Conservation (phyloP, 2,888 invertebrate genomes). For the Microdon myrmicae region DNA sequence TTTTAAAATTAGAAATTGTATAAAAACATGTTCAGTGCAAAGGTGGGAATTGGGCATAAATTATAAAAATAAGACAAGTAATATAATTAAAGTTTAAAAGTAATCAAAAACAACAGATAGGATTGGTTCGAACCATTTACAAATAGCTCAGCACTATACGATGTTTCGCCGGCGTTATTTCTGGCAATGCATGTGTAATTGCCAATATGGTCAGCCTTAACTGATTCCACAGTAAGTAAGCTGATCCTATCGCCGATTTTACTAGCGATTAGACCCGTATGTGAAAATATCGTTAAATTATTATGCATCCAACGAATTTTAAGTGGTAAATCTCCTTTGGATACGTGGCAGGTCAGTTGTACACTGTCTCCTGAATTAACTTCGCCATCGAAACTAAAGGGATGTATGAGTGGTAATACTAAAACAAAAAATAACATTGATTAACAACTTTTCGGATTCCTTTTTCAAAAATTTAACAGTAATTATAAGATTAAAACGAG, state of each 20-base stretch:
- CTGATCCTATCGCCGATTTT: conserved; percentile 75
- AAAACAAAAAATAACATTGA: conserved; percentile 6
- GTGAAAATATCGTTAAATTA: conserved; percentile 63
- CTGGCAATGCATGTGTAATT: conserved; percentile 76
- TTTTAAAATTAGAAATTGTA: too few species aligned
- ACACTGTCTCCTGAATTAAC: conserved; percentile 77
- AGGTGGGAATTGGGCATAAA: conserved; percentile 7
- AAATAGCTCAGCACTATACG: conserved; percentile 72
- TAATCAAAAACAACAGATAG: conserved; percentile 41
- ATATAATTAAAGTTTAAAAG: conserved; percentile 21
- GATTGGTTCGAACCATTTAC: conserved; percentile 71
- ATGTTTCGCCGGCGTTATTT: conserved; percentile 73
- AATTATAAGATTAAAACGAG: too few species aligned
- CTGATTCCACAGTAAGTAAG: conserved; percentile 76
- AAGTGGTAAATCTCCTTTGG: conserved; percentile 74
- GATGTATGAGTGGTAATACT: conserved; percentile 77
- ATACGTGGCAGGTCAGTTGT: conserved; percentile 71
- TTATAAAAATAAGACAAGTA: conserved; percentile 17
- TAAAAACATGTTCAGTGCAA: too few species aligned
- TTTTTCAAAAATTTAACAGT: too few species aligned
- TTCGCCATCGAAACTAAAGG: conserved; percentile 65
- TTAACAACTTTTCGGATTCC: too few species aligned
- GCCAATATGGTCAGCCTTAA: conserved; percentile 76
- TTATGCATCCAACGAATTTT: conserved; percentile 73
- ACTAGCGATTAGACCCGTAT: conserved; percentile 73